Evolutionary conservation across 64 coral and sea anemone genomes (phyloP).

Genomic region (Orbicella faveolata): DNA sequence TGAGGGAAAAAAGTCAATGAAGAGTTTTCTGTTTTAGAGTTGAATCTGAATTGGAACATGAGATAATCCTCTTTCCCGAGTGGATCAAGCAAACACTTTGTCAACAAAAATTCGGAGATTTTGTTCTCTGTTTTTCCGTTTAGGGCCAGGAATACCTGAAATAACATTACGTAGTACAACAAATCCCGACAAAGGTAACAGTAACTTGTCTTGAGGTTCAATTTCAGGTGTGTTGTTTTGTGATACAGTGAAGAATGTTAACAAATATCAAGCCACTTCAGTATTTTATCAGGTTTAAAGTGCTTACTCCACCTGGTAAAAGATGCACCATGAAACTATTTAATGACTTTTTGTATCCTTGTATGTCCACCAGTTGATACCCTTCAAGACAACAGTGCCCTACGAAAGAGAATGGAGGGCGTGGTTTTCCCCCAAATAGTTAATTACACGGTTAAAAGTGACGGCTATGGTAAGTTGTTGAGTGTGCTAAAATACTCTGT

Average conservation of each 20-base stretch:
- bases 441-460: not conserved
- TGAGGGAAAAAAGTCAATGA: too few species aligned
- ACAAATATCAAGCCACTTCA: too few species aligned
- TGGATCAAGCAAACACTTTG: not conserved
- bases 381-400: slow-evolving; percentile 4
- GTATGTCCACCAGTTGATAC: not conserved
- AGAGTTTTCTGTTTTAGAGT: too few species aligned
- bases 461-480: not conserved
- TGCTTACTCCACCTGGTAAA: too few species aligned
- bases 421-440: not conserved
- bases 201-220: not conserved
- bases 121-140: not conserved
- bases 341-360: not conserved
- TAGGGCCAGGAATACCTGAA: slow-evolving; percentile 42
- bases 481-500: not conserved
- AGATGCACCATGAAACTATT: not conserved
- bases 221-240: not conserved
- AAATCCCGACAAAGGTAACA: not conserved
- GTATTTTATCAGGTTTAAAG: too few species aligned
- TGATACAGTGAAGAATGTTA: too few species aligned
- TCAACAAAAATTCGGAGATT: not conserved
- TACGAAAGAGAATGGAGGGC: not conserved
- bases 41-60: not conserved
- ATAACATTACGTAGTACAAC: slow-evolving; percentile 28
- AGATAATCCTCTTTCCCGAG: not conserved